phyloP scores from a whole-genome alignment of 2,797 vertebrate species.

The Cygnus olor region DNA sequence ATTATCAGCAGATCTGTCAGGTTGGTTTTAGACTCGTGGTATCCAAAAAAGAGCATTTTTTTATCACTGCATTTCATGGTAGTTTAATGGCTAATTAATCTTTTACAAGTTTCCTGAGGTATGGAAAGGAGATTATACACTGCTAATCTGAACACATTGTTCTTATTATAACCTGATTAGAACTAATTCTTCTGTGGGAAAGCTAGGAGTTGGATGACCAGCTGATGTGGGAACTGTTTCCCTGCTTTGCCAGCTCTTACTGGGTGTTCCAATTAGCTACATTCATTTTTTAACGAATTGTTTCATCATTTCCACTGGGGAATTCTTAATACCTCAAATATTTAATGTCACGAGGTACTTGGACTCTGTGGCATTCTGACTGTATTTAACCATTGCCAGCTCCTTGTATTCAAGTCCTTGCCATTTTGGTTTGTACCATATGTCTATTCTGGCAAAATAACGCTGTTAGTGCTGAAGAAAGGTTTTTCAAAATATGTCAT shows the following conservation, averaged over 20 bases:
- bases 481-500: neutral
- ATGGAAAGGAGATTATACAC: slow-evolving; percentile 56
- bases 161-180: slow-evolving; percentile 68
- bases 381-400: slow-evolving; percentile 17
- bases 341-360: slow-evolving; percentile 60
- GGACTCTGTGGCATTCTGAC: slow-evolving; percentile 37
- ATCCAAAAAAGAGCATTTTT: neutral
- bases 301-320: slow-evolving; percentile 66
- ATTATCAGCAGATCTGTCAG: neutral
- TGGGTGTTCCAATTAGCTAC: slow-evolving; percentile 64
- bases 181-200: slow-evolving; percentile 59
- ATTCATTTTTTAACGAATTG: slow-evolving; percentile 60
- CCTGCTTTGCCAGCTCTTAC: slow-evolving; percentile 43
- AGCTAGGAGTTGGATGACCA: slow-evolving; percentile 20
- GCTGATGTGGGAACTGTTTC: slow-evolving; percentile 50
- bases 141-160: slow-evolving; percentile 67
- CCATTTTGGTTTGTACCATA: neutral
- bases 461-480: neutral
- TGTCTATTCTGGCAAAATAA: neutral
- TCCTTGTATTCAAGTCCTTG: neutral
- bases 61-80: slow-evolving; percentile 4
- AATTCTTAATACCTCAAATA: slow-evolving; percentile 67
- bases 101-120: slow-evolving; percentile 61
- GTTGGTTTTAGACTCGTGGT: slow-evolving; percentile 8
- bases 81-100: slow-evolving; percentile 64